These are phyloP conservation scores for Chaetodon trifascialis DNA, from an alignment of 2,113 vertebrate species.

Conservation along the genomic window DNA sequence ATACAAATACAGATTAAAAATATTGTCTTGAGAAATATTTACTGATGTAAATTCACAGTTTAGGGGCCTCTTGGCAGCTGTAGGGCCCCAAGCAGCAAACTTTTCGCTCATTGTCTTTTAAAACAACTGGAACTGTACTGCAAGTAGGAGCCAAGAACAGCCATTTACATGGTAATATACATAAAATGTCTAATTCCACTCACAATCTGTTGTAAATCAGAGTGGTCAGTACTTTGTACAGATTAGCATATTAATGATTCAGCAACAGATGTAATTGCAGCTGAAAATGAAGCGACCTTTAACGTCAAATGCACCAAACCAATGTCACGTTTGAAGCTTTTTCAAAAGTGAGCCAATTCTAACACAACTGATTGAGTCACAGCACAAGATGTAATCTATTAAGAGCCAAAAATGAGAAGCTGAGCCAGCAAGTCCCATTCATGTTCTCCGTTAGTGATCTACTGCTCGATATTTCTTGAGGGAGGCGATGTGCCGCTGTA, in stretches of 20 bases:
- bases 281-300: slow-evolving; percentile 14
- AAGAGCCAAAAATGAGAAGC: slow-evolving; percentile 30
- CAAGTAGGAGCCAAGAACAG: slow-evolving; percentile 8
- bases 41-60: slow-evolving; percentile 3
- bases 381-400: slow-evolving; percentile 24
- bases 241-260: slow-evolving; percentile 51
- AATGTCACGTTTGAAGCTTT: slow-evolving; percentile 34
- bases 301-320: slow-evolving; percentile 10
- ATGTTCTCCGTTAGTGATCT: slow-evolving; percentile 49
- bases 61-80: background rate
- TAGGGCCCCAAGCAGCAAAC: background rate
- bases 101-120: background rate
- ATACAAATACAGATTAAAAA: background rate
- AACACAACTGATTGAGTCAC: slow-evolving; percentile 12
- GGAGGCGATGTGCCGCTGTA: slow-evolving; percentile 18
- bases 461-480: slow-evolving; percentile 19
- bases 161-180: background rate
- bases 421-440: slow-evolving; percentile 40
- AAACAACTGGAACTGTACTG: slow-evolving; percentile 14
- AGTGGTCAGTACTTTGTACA: slow-evolving; percentile 19
- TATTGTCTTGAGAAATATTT: background rate
- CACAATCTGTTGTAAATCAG: slow-evolving; percentile 25
- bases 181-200: slow-evolving; percentile 11
- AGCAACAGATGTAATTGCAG: background rate
- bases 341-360: slow-evolving; percentile 16